phyloP scores from a whole-genome alignment of 2,797 vertebrate genomes.

The Austrolebias charrua region DNA sequence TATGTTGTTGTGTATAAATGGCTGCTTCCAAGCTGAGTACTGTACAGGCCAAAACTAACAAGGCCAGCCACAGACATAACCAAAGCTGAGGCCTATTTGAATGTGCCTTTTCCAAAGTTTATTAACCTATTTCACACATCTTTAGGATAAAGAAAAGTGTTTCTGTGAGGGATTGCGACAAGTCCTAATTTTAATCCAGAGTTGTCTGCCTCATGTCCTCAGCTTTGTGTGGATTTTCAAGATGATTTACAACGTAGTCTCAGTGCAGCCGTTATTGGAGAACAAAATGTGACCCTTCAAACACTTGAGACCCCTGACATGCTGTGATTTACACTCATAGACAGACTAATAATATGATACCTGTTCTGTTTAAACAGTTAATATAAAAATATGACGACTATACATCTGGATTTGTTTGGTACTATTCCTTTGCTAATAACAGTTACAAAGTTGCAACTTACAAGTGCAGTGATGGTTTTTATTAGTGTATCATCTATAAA shows the following conservation, averaged over 20 bases:
- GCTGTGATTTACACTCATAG: constrained; percentile 41
- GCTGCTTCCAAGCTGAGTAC: background rate
- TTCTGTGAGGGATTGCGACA: constrained; percentile 52
- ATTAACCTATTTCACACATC: constrained; percentile 34
- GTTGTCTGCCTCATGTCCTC: constrained; percentile 43
- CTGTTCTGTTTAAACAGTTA: constrained; percentile 6
- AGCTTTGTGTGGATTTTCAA: constrained; percentile 25
- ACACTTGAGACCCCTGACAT: constrained; percentile 33
- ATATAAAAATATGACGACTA: too few relatives aligned
- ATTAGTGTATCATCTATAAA: too few relatives aligned
- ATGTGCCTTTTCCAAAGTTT: constrained; percentile 5
- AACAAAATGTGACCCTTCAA: constrained; percentile 45
- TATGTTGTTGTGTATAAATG: too few relatives aligned
- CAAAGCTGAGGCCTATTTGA: too few relatives aligned
- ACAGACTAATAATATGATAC: constrained; percentile 6
- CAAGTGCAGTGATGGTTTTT: too few relatives aligned
- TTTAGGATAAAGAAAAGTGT: constrained; percentile 44
- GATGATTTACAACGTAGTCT: constrained; percentile 63
- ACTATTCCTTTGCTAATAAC: too few relatives aligned
- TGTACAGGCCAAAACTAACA: constrained; percentile 3
- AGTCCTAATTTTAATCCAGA: constrained; percentile 47
- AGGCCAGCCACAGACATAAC: constrained; percentile 3
- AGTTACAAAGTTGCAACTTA: too few relatives aligned
- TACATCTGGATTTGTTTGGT: too few relatives aligned
- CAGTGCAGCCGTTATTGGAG: constrained; percentile 36